These are phyloP conservation scores for Daktulosphaira vitifoliae DNA, from an alignment of 1,140 invertebrate genomes.

Conservation along the genomic window DNA sequence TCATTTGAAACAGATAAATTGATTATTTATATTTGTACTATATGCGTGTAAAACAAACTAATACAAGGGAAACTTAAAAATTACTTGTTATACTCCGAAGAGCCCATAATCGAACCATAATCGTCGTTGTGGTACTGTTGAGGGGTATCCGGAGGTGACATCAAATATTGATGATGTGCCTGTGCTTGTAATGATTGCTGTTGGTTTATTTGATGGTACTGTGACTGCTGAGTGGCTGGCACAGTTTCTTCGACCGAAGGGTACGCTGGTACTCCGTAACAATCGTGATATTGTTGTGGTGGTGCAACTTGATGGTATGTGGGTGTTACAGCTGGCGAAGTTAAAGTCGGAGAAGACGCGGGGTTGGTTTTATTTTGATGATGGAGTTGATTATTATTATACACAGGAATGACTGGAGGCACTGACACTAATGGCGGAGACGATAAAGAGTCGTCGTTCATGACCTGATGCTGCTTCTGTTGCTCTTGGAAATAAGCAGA, in stretches of 20 bases:
- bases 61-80: too few relatives aligned
- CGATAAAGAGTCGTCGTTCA: neutral
- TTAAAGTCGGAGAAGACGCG: neutral
- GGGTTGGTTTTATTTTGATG: neutral
- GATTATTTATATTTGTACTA: too few relatives aligned
- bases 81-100: too few relatives aligned
- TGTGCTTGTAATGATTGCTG: neutral
- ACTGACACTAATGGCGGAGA: neutral
- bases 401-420: too few relatives aligned
- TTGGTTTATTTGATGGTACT: neutral
- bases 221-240: neutral
- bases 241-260: neutral
- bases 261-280: slow-evolving; percentile 14
- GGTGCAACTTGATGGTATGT: neutral
- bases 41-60: too few relatives aligned
- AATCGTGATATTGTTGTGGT: neutral
- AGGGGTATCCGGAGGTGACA: too few relatives aligned
- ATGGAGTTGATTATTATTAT: too few relatives aligned
- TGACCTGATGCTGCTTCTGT: too few relatives aligned
- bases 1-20: too few relatives aligned
- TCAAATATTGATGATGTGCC: neutral
- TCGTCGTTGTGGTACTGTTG: too few relatives aligned
- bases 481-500: too few relatives aligned
- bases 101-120: too few relatives aligned
- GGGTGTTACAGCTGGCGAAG: neutral